Evolutionary conservation across 2,797 vertebrate species (phyloP).

Genomic region (Catamblyrhynchus diadema): DNA sequence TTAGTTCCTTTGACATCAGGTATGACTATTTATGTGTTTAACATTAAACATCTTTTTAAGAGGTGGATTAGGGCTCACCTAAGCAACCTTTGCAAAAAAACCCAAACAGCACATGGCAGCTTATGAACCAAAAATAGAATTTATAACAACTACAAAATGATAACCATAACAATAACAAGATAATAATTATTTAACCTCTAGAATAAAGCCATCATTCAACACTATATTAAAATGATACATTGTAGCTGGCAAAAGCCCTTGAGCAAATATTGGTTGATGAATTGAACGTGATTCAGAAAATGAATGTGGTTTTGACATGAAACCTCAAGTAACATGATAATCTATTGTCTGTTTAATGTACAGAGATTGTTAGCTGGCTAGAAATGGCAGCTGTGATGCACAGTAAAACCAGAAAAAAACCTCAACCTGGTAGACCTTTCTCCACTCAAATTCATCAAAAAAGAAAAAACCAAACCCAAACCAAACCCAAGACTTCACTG

Average conservation of each 20-base stretch:
- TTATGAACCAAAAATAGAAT: neutral
- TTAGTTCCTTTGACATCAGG: slow-evolving; percentile 27
- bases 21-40: slow-evolving; percentile 18
- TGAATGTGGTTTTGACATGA: slow-evolving; percentile 61
- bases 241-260: slow-evolving; percentile 50
- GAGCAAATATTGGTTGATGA: slow-evolving; percentile 58
- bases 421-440: neutral
- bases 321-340: slow-evolving; percentile 53
- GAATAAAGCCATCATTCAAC: slow-evolving; percentile 27
- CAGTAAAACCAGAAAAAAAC: slow-evolving; percentile 6
- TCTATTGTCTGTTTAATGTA: slow-evolving; percentile 45
- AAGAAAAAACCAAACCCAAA: neutral
- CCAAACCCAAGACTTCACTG: neutral
- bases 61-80: neutral
- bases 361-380: slow-evolving; percentile 54
- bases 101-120: neutral
- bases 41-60: slow-evolving; percentile 15
- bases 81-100: slow-evolving; percentile 21
- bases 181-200: slow-evolving; percentile 46
- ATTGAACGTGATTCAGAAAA: slow-evolving; percentile 60
- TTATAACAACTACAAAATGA: neutral
- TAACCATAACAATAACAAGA: slow-evolving; percentile 46
- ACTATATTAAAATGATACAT: slow-evolving; percentile 48
- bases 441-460: slow-evolving; percentile 8
- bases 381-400: slow-evolving; percentile 30